A percentile compares a stretch with the other conserved stretches of the same genome.
Evolutionary conservation across 2,888 invertebrate species (phyloP).

Genomic region (Drosophila paranaensis): DNA sequence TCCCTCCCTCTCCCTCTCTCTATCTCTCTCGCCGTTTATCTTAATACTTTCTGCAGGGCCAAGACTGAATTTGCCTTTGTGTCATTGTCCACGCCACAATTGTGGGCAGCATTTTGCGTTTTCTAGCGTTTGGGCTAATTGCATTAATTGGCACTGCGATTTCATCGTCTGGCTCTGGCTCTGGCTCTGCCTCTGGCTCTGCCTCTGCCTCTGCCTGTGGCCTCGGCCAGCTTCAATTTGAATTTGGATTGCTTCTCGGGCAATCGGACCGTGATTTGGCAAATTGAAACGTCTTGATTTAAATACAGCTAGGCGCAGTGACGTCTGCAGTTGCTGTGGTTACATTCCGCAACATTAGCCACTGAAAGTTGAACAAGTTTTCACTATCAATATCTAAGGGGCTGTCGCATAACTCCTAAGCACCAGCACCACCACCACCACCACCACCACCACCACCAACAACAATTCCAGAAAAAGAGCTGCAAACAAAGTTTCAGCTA

Average conservation of each 20-base stretch:
- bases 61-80: slow-evolving; percentile 14
- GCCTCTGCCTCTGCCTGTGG: not conserved
- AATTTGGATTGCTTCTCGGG: slow-evolving; percentile 4
- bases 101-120: slow-evolving; percentile 12
- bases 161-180: slow-evolving; percentile 3
- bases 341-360: slow-evolving; percentile 73
- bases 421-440: not conserved
- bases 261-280: not conserved
- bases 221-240: slow-evolving; percentile 5
- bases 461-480: slow-evolving; percentile 21
- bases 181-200: not conserved
- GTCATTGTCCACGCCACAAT: slow-evolving; percentile 11
- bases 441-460: not conserved
- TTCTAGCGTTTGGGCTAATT: slow-evolving; percentile 54
- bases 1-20: not conserved
- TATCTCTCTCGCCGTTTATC: slow-evolving; percentile 16
- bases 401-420: slow-evolving; percentile 60
- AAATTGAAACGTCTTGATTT: slow-evolving; percentile 31
- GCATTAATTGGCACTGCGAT: slow-evolving; percentile 46
- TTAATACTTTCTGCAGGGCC: slow-evolving; percentile 40
- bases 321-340: slow-evolving; percentile 14
- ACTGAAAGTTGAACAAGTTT: slow-evolving; percentile 64
- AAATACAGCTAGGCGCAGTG: slow-evolving; percentile 20
- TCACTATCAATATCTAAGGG: slow-evolving; percentile 67
- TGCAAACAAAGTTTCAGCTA: slow-evolving; percentile 70